phyloP scores from a whole-genome alignment of 2,888 invertebrate species.

The Pyralis farinalis region DNA sequence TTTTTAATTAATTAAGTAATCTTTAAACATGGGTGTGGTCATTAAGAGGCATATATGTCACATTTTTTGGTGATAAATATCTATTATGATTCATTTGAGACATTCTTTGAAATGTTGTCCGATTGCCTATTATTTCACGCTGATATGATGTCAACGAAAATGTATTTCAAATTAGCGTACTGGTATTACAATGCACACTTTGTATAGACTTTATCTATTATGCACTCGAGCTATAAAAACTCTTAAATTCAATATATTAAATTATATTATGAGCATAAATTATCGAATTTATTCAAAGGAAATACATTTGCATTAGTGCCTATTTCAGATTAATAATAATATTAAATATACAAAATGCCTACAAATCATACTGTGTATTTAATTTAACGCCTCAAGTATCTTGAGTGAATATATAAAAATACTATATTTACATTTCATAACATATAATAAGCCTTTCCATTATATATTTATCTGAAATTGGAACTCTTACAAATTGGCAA shows the following conservation, averaged over 20 bases:
- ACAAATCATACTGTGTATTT: constrained; percentile 37
- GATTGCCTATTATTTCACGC: too few species aligned
- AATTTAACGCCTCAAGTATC: constrained; percentile 42
- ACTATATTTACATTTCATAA: constrained; percentile 56
- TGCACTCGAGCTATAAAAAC: constrained; percentile 19
- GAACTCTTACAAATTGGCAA: constrained; percentile 14
- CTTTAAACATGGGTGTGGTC: too few species aligned
- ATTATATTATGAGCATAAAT: constrained; percentile 40
- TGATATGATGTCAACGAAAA: too few species aligned
- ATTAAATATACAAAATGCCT: constrained; percentile 32
- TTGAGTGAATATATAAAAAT: constrained; percentile 51
- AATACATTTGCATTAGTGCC: constrained; percentile 37
- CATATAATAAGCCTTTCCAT: constrained; percentile 15
- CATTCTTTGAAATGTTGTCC: too few species aligned
- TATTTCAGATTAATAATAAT: constrained; percentile 32
- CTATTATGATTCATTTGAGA: too few species aligned
- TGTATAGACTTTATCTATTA: not conserved
- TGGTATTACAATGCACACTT: too few species aligned
- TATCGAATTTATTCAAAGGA: constrained; percentile 26
- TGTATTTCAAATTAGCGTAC: too few species aligned
- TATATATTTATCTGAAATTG: constrained; percentile 22
- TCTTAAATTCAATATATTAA: constrained; percentile 54
- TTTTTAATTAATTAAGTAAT: too few species aligned
- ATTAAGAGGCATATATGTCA: too few species aligned
- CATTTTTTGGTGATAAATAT: too few species aligned